Conservation (phyloP, 53 echinoderm and acorn worm species). For the Apostichopus leukothele region DNA sequence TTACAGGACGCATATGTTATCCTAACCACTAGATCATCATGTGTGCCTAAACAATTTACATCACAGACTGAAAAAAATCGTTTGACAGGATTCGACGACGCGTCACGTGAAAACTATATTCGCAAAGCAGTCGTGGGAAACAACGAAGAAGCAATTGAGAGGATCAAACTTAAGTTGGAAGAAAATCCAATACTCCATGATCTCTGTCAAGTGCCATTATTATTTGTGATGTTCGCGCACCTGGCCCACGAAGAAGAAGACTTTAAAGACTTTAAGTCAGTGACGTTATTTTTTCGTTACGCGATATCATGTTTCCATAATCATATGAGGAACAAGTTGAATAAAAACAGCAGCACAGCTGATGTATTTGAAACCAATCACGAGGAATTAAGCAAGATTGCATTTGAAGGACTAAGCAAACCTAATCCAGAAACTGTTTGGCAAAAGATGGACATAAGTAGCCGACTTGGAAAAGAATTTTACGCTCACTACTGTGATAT, state of each 20-base stretch:
- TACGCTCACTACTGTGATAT: not conserved
- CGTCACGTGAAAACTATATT: conserved; percentile 13
- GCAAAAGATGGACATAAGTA: not conserved
- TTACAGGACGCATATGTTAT: conserved; percentile 17
- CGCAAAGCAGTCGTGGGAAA: conserved; percentile 4
- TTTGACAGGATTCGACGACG: conserved; percentile 20
- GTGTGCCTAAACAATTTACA: not conserved
- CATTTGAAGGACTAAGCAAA: not conserved
- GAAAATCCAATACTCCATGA: not conserved
- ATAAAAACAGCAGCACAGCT: not conserved
- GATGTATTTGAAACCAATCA: not conserved
- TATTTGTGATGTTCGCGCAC: conserved; percentile 39
- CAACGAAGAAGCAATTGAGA: not conserved
- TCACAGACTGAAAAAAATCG: not conserved
- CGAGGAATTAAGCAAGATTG: not conserved
- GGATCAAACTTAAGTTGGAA: not conserved
- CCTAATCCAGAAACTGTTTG: not conserved
- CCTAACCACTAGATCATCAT: conserved; percentile 28
- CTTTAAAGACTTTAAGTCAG: conserved; percentile 2
- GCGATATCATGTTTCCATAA: conserved; percentile 30
- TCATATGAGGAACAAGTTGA: not conserved
- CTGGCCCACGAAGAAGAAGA: conserved; percentile 2
- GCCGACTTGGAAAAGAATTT: not conserved
- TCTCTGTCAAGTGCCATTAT: conserved; percentile 29
- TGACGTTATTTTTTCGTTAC: not conserved